Evolutionary conservation across 2,888 invertebrate genomes (phyloP), one percentile per base, ranked within the genome.

Genomic region (Caenorhabditis japonica): DNA sequence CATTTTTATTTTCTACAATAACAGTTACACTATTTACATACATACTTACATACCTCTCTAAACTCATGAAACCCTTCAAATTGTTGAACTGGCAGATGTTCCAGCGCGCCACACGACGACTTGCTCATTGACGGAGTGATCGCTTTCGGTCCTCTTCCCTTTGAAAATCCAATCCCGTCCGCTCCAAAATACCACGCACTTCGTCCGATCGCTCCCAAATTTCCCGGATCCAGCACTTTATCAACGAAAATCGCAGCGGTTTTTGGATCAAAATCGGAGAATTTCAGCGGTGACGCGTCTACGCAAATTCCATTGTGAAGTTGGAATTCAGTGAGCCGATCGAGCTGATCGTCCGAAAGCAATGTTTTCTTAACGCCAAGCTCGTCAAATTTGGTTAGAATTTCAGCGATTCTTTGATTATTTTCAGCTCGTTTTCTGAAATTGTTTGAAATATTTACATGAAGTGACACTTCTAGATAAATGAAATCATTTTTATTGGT

Each of bases 121-220:
- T 78, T 78, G 62, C 76, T 78, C 78, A 80, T 80, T 8, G 69
- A 64, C 0, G 78, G 76, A 34, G 80, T 80, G n/a, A 80, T 64
- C 3, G 38, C 12, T 17, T 69, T 64, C 13, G 80, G 80, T 13
- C 79, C 76, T 51, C 75, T 47, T n/a, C 62, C 59, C n/a, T 71
- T 66, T 13, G 44, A 56, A 39, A 71, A 74, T n/a, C 73, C 60
- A 19, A 79, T 38, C 21, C 75, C 75, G 34, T 76, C 69, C 8
- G 66, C 74, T 21, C 80, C 80, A 36, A 80, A 80, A 39, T 61
- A 80, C 53, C 66, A 59, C 2, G 76, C 76, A 36, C 70, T 75
- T 53, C 80, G 66, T 41, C 73, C 71, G 21, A 80, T 80, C 10
- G 80, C 76, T 39, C 80, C 80, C 2, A 80, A 39, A 49, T 80